phyloP scores from a whole-genome alignment of 2,797 vertebrate species.

The Leuciscus waleckii region DNA sequence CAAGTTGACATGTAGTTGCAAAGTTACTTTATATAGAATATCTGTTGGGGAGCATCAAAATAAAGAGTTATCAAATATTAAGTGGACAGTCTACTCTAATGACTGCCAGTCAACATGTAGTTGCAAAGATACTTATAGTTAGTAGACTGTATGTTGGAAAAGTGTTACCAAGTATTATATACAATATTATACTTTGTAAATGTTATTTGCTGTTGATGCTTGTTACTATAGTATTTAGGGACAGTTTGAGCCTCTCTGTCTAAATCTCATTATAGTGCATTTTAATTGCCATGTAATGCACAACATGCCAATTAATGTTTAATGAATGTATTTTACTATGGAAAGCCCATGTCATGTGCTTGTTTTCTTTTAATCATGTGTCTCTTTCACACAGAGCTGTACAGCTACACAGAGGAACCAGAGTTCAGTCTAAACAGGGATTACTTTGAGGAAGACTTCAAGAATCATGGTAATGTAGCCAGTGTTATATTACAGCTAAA shows the following conservation, averaged over 20 bases:
- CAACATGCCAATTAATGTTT: background rate
- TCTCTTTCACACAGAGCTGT: constrained; percentile 83
- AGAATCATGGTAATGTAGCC: constrained; percentile 81
- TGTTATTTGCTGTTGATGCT: background rate
- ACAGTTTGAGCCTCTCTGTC: background rate
- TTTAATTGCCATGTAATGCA: background rate
- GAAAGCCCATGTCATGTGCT: background rate
- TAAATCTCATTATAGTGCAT: background rate
- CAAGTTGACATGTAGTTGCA: too few relatives aligned
- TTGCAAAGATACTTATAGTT: too few relatives aligned
- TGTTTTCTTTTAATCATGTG: background rate
- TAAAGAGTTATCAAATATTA: too few relatives aligned
- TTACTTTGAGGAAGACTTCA: constrained; percentile 96
- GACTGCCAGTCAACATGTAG: too few relatives aligned
- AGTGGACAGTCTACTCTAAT: too few relatives aligned
- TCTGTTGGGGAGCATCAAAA: too few relatives aligned
- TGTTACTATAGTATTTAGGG: too few relatives aligned
- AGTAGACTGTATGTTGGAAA: background rate
- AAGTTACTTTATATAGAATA: too few relatives aligned
- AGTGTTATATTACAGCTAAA: background rate
- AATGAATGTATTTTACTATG: background rate
- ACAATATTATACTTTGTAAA: background rate
- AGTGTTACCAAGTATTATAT: background rate
- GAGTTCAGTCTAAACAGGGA: constrained; percentile 90
- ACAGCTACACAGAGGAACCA: constrained; percentile 95